Percentiles rank a stretch among this genome's conserved stretches.
These are phyloP conservation scores for Limonius californicus DNA, from an alignment of 1,140 invertebrate genomes.

Conservation along the genomic window DNA sequence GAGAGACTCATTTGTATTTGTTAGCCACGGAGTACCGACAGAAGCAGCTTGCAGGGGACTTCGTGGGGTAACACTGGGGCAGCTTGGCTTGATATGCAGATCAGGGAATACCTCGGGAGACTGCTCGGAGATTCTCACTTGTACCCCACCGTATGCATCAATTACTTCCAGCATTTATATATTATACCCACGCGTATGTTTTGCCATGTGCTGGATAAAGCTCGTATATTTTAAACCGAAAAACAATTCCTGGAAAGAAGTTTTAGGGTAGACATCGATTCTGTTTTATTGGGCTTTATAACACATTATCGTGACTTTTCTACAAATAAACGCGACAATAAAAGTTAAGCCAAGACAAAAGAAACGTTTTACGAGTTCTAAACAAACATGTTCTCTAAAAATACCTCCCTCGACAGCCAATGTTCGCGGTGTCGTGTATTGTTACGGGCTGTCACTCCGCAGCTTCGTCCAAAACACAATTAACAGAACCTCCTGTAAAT, in stretches of 20 bases:
- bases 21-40: conserved; percentile 12
- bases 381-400: conserved; percentile 29
- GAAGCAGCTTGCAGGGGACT: conserved; percentile 14
- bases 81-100: conserved; percentile 15
- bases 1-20: conserved; percentile 17
- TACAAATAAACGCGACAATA: conserved; percentile 26
- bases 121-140: conserved; percentile 7
- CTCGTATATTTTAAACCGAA: not conserved
- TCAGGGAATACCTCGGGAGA: conserved; percentile 13
- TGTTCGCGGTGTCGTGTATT: conserved; percentile 19
- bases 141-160: not conserved
- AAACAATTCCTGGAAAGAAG: not conserved
- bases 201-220: not conserved
- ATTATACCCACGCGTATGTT: not conserved
- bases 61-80: not conserved
- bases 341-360: conserved; percentile 25
- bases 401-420: conserved; percentile 18
- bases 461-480: conserved; percentile 19
- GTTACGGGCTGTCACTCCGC: conserved; percentile 20
- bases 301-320: conserved; percentile 20
- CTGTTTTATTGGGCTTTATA: not conserved
- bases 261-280: not conserved
- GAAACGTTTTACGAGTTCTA: conserved; percentile 27
- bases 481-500: conserved; percentile 20
- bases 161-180: conserved; percentile 8